Percentiles rank a stretch among this genome's conserved stretches.
These are phyloP conservation scores for Drosophila aff. DNA, from an alignment of 1,140 invertebrate genomes.

Conservation along the genomic window DNA sequence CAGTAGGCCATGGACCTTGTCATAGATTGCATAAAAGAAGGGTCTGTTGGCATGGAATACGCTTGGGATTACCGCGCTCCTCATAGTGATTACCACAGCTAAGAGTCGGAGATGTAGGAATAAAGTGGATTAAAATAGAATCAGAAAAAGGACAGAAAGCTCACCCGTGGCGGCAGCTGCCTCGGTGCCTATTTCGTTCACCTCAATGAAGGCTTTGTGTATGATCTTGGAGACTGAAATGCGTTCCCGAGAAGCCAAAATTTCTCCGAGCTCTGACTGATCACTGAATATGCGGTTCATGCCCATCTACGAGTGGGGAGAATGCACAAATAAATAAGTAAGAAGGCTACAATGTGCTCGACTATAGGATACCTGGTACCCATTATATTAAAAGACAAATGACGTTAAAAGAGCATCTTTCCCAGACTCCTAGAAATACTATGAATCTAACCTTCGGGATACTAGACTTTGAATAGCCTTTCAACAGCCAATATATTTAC, in stretches of 20 bases:
- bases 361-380: background rate
- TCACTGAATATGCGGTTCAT: conserved; percentile 87
- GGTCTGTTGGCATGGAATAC: conserved; percentile 58
- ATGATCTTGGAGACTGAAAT: conserved; percentile 86
- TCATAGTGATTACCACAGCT: background rate
- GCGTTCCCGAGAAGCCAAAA: conserved; percentile 81
- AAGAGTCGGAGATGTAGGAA: background rate
- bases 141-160: background rate
- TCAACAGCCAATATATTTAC: no score
- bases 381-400: background rate
- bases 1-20: conserved; percentile 38
- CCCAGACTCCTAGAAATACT: background rate
- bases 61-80: conserved; percentile 1
- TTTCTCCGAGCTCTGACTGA: conserved; percentile 87
- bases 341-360: background rate
- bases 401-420: background rate
- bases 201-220: conserved; percentile 88
- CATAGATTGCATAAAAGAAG: conserved; percentile 55
- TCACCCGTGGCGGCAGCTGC: conserved; percentile 86
- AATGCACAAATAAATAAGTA: background rate
- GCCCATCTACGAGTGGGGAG: conserved; percentile 85
- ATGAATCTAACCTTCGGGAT: background rate
- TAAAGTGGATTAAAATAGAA: no score
- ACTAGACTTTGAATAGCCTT: background rate
- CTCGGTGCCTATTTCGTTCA: conserved; percentile 88